Evolutionary conservation across 2,888 invertebrate genomes (phyloP), one percentile per base, ranked within the genome.

Genomic region (Prenolepis imparis): DNA sequence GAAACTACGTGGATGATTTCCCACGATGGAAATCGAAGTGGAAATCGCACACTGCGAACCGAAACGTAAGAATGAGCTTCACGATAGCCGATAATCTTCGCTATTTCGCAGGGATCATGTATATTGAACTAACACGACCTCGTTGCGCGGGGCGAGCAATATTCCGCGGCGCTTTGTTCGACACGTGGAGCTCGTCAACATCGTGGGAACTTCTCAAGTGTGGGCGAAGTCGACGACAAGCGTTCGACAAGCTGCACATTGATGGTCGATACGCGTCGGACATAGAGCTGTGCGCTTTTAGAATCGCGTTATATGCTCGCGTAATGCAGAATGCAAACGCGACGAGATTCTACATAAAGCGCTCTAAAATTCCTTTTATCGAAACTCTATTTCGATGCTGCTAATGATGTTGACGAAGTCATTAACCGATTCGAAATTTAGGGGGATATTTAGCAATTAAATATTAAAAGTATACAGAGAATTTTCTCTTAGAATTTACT

Each of bases 181-280:
- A 24, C 24, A 66, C 64, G 18, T 64, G 39, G 52, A 52, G 39
- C 75, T 52, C 64, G 52, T 75, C 67, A 67, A 67, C 41, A 57
- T 57, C 57, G 67, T 78, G 77, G 32, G 67, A 78, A 78, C 28
- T 24, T 57, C 77, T 78, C 67, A 67, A 78, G 77, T 78, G 77
- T n/a, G 12, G 28, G n/a, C 15, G 11, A 78, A 78, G 77, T 57
- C 67, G 67, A 67, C 32, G 57, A 55, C 52, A 41, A 48, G 59
- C n/a, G 48, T 61, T 74, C 74, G 74, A 75, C 36, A 55, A 61
- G 52, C 24, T 64, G 15, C 3, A 28, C 57, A n/a, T 55, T 39
- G 64, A 32, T 78, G 67, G n/a, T 67, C 67, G 77, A 78, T 78
- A 67, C 32, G 15, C 41, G 57, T 15, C 41, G 67, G 36, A 59